Conservation (phyloP, 2,797 vertebrate species). For the Melanotaenia maccullochi region DNA sequence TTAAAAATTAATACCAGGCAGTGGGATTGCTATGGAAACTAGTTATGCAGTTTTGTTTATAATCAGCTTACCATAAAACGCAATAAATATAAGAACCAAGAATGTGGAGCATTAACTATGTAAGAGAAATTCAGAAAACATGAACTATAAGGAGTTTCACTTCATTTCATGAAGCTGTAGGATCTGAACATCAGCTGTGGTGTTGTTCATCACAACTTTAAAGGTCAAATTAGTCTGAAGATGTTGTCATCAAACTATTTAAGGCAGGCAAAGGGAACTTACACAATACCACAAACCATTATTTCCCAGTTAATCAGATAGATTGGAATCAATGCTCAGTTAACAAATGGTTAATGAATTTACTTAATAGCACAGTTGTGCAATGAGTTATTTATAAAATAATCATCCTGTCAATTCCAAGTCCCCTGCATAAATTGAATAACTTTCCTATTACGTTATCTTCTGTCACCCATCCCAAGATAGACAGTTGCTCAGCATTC, state of each 20-base stretch:
- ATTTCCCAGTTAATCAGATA: no score
- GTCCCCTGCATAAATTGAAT: not conserved
- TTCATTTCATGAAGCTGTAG: not conserved
- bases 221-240: not conserved
- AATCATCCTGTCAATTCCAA: not conserved
- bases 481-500: not conserved
- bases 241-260: no score
- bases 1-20: constrained; percentile 30
- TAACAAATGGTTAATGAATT: no score
- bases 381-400: not conserved
- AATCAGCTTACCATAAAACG: constrained; percentile 65
- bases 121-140: not conserved
- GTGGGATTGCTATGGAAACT: constrained; percentile 62
- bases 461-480: not conserved
- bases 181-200: not conserved
- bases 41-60: constrained; percentile 36
- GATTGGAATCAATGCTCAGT: no score
- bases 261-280: no score
- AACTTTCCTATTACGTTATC: not conserved
- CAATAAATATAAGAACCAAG: constrained; percentile 43
- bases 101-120: constrained; percentile 19
- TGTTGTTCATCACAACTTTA: not conserved
- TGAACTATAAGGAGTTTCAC: not conserved
- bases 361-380: no score
- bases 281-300: no score